Conservation (phyloP, 2,888 invertebrate species). For the Epsilonema sp. region DNA sequence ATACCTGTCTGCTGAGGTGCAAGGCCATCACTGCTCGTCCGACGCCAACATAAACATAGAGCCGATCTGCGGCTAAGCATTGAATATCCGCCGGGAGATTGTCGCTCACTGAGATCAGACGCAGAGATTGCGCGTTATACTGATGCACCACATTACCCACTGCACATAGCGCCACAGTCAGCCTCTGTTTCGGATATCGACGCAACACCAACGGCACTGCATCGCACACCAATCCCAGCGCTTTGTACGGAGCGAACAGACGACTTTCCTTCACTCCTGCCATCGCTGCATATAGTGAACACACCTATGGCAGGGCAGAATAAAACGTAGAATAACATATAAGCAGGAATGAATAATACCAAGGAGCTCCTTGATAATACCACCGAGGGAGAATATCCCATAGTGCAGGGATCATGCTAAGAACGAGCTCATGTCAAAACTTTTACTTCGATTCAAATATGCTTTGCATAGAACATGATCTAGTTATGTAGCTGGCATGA, state of each 20-base stretch:
- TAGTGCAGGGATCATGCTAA: too few species aligned
- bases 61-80: conserved; percentile 52
- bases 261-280: conserved; percentile 1
- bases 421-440: too few species aligned
- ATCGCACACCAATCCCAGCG: conserved; percentile 77
- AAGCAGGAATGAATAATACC: too few species aligned
- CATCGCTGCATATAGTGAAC: too few species aligned
- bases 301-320: too few species aligned
- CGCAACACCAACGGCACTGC: conserved; percentile 64
- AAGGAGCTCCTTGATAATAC: too few species aligned
- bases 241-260: conserved; percentile 57
- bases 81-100: conserved; percentile 58
- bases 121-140: conserved; percentile 27
- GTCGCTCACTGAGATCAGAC: conserved; percentile 57
- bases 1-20: conserved; percentile 55
- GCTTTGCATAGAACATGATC: too few species aligned
- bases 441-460: too few species aligned
- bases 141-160: conserved; percentile 69
- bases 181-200: conserved; percentile 60
- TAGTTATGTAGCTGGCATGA: too few species aligned
- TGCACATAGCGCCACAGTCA: conserved; percentile 67
- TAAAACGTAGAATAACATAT: too few species aligned
- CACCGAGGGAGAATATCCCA: too few species aligned
- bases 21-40: conserved; percentile 61
- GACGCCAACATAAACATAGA: conserved; percentile 55